Evolutionary conservation across 2,797 vertebrate species (phyloP).

Genomic region (Sebastes diploproa): DNA sequence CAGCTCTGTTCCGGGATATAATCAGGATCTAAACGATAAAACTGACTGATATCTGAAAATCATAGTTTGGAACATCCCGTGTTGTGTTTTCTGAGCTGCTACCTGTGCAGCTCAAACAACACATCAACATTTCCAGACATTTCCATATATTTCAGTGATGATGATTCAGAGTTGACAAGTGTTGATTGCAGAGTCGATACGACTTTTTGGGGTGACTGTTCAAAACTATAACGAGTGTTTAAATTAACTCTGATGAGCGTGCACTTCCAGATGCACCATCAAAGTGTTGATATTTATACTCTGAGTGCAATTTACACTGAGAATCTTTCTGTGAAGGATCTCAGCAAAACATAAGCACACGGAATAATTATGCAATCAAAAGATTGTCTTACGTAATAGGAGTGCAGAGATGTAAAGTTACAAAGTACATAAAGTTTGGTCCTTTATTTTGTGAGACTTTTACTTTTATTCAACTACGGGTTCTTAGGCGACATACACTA

Average conservation of each 20-base stretch:
- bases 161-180: conserved; percentile 4
- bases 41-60: neutral
- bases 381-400: neutral
- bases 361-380: conserved; percentile 34
- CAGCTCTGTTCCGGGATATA: conserved; percentile 4
- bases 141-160: neutral
- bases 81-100: neutral
- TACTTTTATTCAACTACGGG: neutral
- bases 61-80: neutral
- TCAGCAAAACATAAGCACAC: conserved; percentile 2
- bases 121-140: neutral
- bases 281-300: conserved; percentile 43
- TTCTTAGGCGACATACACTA: neutral
- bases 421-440: neutral
- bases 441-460: neutral
- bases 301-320: conserved; percentile 22
- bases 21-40: neutral
- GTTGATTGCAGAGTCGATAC: conserved; percentile 37
- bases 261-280: conserved; percentile 18
- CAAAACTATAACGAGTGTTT: conserved; percentile 9
- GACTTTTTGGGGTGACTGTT: conserved; percentile 9
- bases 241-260: conserved; percentile 43
- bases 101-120: neutral
- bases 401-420: neutral
- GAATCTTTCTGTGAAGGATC: neutral